Evolutionary conservation across 2,113 vertebrate species (phyloP).

Genomic region (Azemiops feae): DNA sequence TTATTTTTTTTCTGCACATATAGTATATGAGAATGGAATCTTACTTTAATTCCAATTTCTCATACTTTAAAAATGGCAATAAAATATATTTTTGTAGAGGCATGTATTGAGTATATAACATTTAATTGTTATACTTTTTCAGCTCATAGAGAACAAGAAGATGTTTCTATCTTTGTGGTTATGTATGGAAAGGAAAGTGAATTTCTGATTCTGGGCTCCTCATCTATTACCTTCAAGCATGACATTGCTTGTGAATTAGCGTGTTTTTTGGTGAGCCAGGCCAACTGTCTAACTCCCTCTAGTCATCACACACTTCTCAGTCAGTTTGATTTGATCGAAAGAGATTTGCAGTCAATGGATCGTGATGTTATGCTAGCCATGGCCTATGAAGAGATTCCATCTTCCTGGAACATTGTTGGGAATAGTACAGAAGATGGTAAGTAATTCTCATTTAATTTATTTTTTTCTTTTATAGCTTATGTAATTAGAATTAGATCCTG

Average conservation of each 20-base stretch:
- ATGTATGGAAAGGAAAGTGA: slow-evolving; percentile 63
- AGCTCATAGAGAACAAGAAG: slow-evolving; percentile 80
- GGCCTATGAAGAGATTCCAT: slow-evolving; percentile 75
- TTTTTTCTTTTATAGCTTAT: slow-evolving; percentile 24
- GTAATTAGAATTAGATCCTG: background rate
- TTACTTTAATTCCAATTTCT: background rate
- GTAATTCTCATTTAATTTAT: slow-evolving; percentile 12
- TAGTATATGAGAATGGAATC: background rate
- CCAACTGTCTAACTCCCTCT: slow-evolving; percentile 56
- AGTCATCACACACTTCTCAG: slow-evolving; percentile 75
- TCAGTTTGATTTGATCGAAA: slow-evolving; percentile 65
- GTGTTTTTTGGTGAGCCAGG: slow-evolving; percentile 68
- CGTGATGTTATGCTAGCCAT: slow-evolving; percentile 73
- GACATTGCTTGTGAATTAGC: slow-evolving; percentile 78
- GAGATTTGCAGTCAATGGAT: slow-evolving; percentile 69
- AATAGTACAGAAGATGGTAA: slow-evolving; percentile 62
- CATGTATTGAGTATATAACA: background rate
- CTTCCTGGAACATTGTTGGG: slow-evolving; percentile 74
- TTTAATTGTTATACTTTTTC: slow-evolving; percentile 19
- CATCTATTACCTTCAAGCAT: slow-evolving; percentile 70
- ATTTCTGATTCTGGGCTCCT: slow-evolving; percentile 62
- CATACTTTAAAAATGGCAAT: background rate
- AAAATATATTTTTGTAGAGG: background rate
- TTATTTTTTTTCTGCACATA: background rate
- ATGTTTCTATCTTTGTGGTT: slow-evolving; percentile 73